phyloP scores from a whole-genome alignment of 2,113 vertebrate species.

The Panthera uncia region DNA sequence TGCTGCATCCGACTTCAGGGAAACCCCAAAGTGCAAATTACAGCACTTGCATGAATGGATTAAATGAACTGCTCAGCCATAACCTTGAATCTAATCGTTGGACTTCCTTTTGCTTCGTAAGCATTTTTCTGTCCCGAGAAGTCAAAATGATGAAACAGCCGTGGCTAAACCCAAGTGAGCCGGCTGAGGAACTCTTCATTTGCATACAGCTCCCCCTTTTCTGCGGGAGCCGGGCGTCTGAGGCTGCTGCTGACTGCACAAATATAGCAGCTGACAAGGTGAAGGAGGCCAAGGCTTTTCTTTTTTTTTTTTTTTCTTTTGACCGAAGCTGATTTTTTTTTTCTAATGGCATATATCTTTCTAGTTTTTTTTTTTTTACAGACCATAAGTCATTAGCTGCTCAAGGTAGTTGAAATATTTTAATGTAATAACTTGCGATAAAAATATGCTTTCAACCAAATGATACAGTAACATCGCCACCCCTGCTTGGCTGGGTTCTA shows the following conservation, averaged over 20 bases:
- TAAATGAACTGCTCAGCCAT: slow-evolving; percentile 28
- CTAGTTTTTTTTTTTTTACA: background rate
- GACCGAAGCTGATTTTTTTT: background rate
- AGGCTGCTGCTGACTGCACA: slow-evolving; percentile 9
- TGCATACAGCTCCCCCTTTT: slow-evolving; percentile 28
- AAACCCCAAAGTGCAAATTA: background rate
- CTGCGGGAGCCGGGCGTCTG: background rate
- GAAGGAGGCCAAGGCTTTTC: background rate
- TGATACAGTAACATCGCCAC: background rate
- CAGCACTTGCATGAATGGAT: slow-evolving; percentile 31
- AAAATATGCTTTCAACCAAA: slow-evolving; percentile 31
- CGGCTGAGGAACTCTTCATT: background rate
- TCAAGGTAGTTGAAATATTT: slow-evolving; percentile 10
- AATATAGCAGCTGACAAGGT: background rate
- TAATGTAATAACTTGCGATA: slow-evolving; percentile 2
- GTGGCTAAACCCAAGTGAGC: background rate
- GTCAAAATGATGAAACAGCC: background rate
- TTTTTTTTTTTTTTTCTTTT: background rate
- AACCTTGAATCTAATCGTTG: slow-evolving; percentile 30
- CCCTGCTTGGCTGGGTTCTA: background rate
- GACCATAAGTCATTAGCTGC: slow-evolving; percentile 12
- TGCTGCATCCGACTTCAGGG: background rate
- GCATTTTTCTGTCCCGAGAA: background rate
- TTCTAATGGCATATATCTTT: slow-evolving; percentile 13
- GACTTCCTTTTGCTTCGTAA: slow-evolving; percentile 27